Evolutionary conservation across 2,113 vertebrate species (phyloP).

Genomic region (Entomyzon cyanotis): DNA sequence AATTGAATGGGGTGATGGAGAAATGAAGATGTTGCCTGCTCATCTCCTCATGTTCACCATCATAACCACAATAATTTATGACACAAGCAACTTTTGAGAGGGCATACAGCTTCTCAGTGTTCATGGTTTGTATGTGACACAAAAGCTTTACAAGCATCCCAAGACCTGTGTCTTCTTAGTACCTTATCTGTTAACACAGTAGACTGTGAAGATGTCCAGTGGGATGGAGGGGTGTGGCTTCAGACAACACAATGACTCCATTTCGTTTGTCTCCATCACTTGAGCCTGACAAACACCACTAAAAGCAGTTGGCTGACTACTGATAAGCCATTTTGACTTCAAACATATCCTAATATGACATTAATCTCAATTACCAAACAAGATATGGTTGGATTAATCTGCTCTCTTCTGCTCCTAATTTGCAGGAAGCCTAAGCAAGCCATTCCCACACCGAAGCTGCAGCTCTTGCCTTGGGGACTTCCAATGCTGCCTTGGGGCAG

Average conservation of each 20-base stretch:
- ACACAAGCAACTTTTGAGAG: background rate
- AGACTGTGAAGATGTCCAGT: background rate
- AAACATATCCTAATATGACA: background rate
- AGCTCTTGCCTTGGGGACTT: background rate
- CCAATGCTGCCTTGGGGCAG: background rate
- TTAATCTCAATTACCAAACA: background rate
- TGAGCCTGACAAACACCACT: background rate
- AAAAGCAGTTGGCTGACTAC: background rate
- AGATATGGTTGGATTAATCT: background rate
- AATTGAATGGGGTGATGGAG: background rate
- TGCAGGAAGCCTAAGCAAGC: background rate
- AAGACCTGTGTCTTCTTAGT: background rate
- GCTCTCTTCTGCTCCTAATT: background rate
- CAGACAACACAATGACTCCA: background rate
- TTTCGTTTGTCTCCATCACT: background rate
- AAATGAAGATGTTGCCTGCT: background rate
- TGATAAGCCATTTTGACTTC: background rate
- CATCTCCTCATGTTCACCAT: background rate
- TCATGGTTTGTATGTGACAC: background rate
- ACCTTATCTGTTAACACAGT: background rate
- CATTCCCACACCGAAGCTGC: background rate
- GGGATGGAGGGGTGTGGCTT: background rate
- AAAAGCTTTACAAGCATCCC: background rate
- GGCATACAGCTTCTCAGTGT: background rate
- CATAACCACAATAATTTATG: background rate